Percentiles rank a stretch among this genome's conserved stretches.
These are phyloP conservation scores for Datnioides undecimradiatus DNA, from an alignment of 2,113 vertebrate genomes.

Conservation along the genomic window DNA sequence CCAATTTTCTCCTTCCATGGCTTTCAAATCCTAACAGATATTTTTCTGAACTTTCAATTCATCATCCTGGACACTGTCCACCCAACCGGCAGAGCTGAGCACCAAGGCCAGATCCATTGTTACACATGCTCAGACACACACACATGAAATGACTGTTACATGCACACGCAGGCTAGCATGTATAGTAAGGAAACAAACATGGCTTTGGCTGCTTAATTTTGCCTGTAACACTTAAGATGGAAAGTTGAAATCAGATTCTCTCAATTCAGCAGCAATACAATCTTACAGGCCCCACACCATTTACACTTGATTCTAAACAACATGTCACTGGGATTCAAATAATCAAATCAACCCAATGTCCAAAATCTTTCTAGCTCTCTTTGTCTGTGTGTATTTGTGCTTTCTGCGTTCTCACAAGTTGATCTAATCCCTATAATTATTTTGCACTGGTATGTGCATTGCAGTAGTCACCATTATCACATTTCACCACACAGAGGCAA, in stretches of 20 bases:
- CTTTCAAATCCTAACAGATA: slow-evolving; percentile 78
- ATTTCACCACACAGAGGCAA: neutral
- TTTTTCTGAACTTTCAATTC: slow-evolving; percentile 80
- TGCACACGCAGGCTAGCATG: neutral
- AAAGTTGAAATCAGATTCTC: neutral
- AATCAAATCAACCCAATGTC: neutral
- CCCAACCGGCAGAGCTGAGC: slow-evolving; percentile 63
- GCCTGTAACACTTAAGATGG: slow-evolving; percentile 16
- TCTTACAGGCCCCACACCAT: neutral
- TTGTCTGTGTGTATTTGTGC: neutral
- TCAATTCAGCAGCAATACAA: neutral
- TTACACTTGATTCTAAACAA: neutral
- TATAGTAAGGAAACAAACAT: slow-evolving; percentile 5
- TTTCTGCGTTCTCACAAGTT: neutral
- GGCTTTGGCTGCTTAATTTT: slow-evolving; percentile 40
- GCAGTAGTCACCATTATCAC: neutral
- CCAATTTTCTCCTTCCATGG: slow-evolving; percentile 81
- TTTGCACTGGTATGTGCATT: neutral
- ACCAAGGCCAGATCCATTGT: slow-evolving; percentile 69
- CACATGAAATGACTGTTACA: neutral
- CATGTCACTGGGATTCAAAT: no score
- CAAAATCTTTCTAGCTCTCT: neutral
- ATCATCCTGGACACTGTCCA: slow-evolving; percentile 78
- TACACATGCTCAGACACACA: neutral
- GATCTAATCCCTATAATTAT: neutral